Base-by-base conservation (phyloP, 2,888 invertebrate genomes). In the Chelonus formosanus region DNA sequence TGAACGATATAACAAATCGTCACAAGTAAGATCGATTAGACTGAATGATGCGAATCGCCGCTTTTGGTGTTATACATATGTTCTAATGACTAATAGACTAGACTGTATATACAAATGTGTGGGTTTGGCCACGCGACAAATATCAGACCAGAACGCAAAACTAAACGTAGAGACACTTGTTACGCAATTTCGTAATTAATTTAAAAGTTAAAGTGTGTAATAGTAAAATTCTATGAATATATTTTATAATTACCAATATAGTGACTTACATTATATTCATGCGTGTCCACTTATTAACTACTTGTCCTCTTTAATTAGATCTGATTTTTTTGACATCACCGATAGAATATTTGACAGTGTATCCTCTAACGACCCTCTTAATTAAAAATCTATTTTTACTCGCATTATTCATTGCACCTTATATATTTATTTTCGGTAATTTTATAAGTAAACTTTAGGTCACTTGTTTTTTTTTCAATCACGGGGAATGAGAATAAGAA, bases 181-280 rank as follows among this genome's bases (percentile, higher is more conserved):
- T 70, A 67, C 69, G 69, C 61, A 67, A 70, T 60, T 57, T 36
- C 7, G 56, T 58, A 47, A 68, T 67, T 63, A 60, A 70, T 70
- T 55, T 67, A 53, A 10, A 5, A 47, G 34, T 45, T 58, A 34
- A 35, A 31, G 34, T 40, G 32, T 20, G 20, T 20, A 20, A 20
- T 20, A 20, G 20, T 20, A 20, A 20, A 20, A 20, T 20, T 20
- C 20, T 20, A 20, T 20, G 40, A 40, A 40, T 40, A 35, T 56
- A 44, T 55, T 20, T 20, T 20, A 20, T 20, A 20, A 20, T 20
- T 1, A 20, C 20, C 20, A 20, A 20, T 20, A 20, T 20, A 20
- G 1, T 20, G 2, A 20, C 20, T 1, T 20, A 20, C 20, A 20
- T 20, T 20, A 20, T 20, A 20, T 20, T 20, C 20, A 20, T 20